Conservation (phyloP, 2,113 vertebrate genomes). For the Argyrosomus japonicus region DNA sequence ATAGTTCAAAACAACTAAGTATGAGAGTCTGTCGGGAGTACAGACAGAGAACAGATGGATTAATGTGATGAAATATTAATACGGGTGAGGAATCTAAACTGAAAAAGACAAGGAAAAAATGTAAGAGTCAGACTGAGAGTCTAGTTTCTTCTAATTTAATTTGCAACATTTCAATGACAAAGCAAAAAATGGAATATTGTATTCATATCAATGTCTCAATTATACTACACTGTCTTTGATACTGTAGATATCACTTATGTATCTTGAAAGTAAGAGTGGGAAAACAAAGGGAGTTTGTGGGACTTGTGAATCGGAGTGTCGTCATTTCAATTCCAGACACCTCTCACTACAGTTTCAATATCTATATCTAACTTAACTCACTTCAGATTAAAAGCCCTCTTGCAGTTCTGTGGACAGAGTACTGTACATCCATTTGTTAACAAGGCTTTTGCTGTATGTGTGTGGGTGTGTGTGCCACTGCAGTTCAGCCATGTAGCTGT, state of each 20-base stretch:
- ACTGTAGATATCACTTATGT: not conserved
- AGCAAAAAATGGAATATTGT: slow-evolving; percentile 2
- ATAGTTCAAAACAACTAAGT: slow-evolving; percentile 53
- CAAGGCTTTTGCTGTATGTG: too few relatives aligned
- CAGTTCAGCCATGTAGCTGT: too few relatives aligned
- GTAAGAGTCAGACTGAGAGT: not conserved
- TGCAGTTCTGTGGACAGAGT: too few relatives aligned
- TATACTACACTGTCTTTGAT: slow-evolving; percentile 1
- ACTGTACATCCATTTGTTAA: too few relatives aligned
- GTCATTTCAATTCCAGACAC: too few relatives aligned
- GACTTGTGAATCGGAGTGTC: too few relatives aligned
- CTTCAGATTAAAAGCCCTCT: too few relatives aligned
- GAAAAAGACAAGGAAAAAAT: slow-evolving; percentile 26
- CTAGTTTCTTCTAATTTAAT: slow-evolving; percentile 24
- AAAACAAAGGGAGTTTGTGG: not conserved
- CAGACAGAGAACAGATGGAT: slow-evolving; percentile 39
- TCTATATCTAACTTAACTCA: too few relatives aligned
- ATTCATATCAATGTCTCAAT: slow-evolving; percentile 41
- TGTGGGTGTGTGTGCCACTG: too few relatives aligned
- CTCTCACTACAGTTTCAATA: too few relatives aligned
- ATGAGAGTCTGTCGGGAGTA: not conserved
- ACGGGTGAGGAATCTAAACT: slow-evolving; percentile 10
- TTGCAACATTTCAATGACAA: slow-evolving; percentile 17
- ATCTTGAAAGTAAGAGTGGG: not conserved
- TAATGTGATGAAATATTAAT: slow-evolving; percentile 52